Evolutionary conservation across 2,888 invertebrate species (phyloP), one percentile per base, ranked within the genome.

Genomic region (Leucophora obtusa): DNA sequence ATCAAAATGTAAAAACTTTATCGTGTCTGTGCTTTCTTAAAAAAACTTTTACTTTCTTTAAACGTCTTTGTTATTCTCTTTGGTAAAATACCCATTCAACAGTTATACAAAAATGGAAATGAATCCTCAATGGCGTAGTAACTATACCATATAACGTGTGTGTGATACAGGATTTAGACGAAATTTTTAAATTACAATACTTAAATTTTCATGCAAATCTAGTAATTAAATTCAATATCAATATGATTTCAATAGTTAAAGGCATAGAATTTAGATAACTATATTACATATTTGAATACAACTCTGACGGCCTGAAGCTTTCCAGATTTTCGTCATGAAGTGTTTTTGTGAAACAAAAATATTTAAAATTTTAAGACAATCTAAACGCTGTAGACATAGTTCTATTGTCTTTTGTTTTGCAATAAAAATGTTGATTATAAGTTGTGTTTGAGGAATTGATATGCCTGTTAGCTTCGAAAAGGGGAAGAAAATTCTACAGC

Each of bases 371-470:
- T 2, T 2, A 47, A 38, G 2, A 11, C 38, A 38, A 6, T 14
- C 38, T 38, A 38, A 38, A 38, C n/a, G 54, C 9, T 56, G 21
- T 56, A 56, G 6, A 10, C 21, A 24, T 28, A 28, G 54, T 56
- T 56, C 14, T 24, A 28, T 24, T 24, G 7, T 21, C n/a, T 11
- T 56, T 56, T 24, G 21, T n/a, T 56, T 35, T 54, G 4, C 21
- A 17, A 38, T 2, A 21, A n/a, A 51, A 65, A 43, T 17, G 24
- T 65, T 53, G 66, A 60, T 53, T 47, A 68, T 54, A 60, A 47
- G 60, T 62, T 68, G 43, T 68, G 43, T 50, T 68, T 35, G 38
- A 66, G 59, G 74, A 66, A 66, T 74, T 60, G 66, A 51, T 56
- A 68, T 68, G 74, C 56, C 66, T 24, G 18, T 60, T 60, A 51